Evolutionary conservation across 2,888 invertebrate genomes (phyloP), one percentile per base, ranked within the genome.

Genomic region (Mythimna vitellina): DNA sequence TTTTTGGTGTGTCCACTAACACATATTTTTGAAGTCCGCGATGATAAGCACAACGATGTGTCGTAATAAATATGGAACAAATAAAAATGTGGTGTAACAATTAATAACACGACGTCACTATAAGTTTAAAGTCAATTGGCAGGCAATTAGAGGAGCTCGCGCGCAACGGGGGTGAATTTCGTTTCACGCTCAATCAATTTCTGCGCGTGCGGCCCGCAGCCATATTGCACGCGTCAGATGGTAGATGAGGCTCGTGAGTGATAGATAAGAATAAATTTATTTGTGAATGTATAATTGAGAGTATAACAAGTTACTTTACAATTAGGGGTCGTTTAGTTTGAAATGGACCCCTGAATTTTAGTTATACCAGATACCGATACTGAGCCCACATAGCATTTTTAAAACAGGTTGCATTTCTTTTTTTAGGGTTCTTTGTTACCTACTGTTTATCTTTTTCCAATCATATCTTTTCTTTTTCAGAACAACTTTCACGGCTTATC

Each of bases 401-500:
- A 51, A 51, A 57, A 29, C 32, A 32, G 14, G 6, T 8, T 46
- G n/a, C 35, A 20, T 38, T 17, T 10, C 42, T 65, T 66, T 10
- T 17, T 4, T 20, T 29, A 0, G n/a, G 22, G 17, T 35, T 53
- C 6, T 25, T 32, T 14, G 1, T 20, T n/a, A 35, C 7, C 17
- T 49, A 38, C 8, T 42, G 42, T 42, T 42, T 42, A 20, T 9
- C 20, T 29, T n/a, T 17, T 60, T 8, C 65, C 38, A 14, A 76
- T 22, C 1, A 42, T 9, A 14, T 9, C 0, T 74, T 22, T 62
- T 58, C 42, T 63, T 94, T 1, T 93, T 6, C 96, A 99, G 99
- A 93, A 99, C 99, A 3, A 99, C 99, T 9, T 99, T 99, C 90
- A 99, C 99, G 8, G 99, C 99, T 0, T 99, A 98, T 90, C 99